Evolutionary conservation across 2,888 invertebrate species (phyloP).

Genomic region (Siphlonurus alternatus): DNA sequence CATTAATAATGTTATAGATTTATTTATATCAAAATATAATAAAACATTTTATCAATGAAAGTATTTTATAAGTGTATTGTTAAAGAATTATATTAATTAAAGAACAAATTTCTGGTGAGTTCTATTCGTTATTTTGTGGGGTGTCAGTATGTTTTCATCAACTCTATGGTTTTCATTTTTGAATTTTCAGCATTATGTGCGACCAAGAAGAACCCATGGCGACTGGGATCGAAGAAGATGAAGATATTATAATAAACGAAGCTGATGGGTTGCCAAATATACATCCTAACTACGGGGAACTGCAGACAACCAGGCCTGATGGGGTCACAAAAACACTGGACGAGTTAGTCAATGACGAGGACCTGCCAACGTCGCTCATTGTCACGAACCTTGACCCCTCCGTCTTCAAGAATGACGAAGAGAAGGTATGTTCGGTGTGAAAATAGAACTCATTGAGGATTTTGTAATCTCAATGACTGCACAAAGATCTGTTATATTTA

Average conservation of each 20-base stretch:
- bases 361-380: conserved; percentile 73
- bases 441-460: no score
- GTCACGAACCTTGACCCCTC: conserved; percentile 73
- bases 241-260: conserved; percentile 61
- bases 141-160: background rate
- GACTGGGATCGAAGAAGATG: background rate
- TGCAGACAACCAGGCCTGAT: conserved; percentile 35
- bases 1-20: background rate
- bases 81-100: background rate
- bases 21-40: background rate
- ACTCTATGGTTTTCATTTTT: background rate
- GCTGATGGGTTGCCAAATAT: conserved; percentile 72
- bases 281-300: conserved; percentile 58
- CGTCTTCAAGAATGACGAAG: conserved; percentile 44
- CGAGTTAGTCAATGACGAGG: conserved; percentile 50
- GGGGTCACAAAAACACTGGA: conserved; percentile 32
- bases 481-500: no score
- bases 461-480: no score
- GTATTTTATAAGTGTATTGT: background rate
- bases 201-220: background rate
- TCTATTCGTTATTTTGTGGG: background rate
- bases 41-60: background rate
- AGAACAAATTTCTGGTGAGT: background rate
- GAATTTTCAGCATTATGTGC: background rate
- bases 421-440: conserved; percentile 27